A percentile compares a stretch with the other conserved stretches of the same genome.
Evolutionary conservation across 2,888 invertebrate species (phyloP).

Genomic region (Leucophora obtusa): DNA sequence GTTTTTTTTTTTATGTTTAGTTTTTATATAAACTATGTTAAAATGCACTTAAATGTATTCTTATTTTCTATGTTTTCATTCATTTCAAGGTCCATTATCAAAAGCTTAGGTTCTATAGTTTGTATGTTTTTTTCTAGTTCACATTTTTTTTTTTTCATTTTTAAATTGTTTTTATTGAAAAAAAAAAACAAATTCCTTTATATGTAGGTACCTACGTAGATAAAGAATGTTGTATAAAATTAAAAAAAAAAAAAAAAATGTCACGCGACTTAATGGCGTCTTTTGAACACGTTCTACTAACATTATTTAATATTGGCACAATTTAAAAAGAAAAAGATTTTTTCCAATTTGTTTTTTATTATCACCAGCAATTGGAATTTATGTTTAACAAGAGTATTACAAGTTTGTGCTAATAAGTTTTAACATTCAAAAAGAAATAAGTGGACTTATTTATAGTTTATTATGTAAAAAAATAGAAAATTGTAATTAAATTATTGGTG

Average conservation of each 20-base stretch:
- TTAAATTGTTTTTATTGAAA: conserved; percentile 49
- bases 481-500: background rate
- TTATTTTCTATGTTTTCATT: conserved; percentile 62
- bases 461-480: background rate
- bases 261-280: conserved; percentile 62
- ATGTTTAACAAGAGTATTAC: background rate
- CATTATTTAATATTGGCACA: conserved; percentile 63
- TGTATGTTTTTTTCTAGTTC: conserved; percentile 25
- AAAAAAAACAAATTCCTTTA: background rate
- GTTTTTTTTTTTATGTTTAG: background rate
- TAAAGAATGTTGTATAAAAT: conserved; percentile 45
- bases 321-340: conserved; percentile 51
- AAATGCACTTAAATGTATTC: conserved; percentile 62
- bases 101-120: conserved; percentile 44
- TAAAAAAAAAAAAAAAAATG: conserved; percentile 30
- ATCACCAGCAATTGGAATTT: conserved; percentile 34
- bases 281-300: conserved; percentile 60
- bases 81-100: conserved; percentile 64
- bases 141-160: conserved; percentile 5
- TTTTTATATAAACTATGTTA: background rate
- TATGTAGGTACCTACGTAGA: background rate
- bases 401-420: background rate
- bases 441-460: background rate
- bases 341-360: conserved; percentile 22
- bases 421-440: background rate